Evolutionary conservation across 53 echinoderm and acorn worm genomes (phyloP), one percentile per base, ranked within the genome.

Genomic region (Henricia sp.): DNA sequence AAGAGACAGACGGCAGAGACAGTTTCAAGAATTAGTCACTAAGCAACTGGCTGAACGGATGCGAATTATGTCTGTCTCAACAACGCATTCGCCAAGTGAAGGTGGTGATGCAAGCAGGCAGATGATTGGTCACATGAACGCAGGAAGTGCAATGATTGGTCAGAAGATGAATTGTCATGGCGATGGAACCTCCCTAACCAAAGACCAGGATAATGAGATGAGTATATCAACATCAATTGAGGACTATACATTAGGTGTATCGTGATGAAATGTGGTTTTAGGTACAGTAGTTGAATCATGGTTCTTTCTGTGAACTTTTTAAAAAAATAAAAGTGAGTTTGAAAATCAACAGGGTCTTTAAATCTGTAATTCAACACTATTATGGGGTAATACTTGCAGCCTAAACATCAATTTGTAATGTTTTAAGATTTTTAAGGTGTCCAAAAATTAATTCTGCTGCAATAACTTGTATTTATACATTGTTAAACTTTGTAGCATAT

Each of bases 1-100:
- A 38, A 50, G 90, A 37, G 77, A 84, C 37, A 89, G 87, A 32
- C 78, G 88, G 67, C 57, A 82, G 30, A 71, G 75, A 12, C 75
- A 68, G 56, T 90, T 90, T n/a, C 55, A 71, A 6, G 87, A 93
- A 82, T 72, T 83, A 48, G 74, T 93, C 51, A 73, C 67, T 1
- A 50, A 68, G 21, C 88, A 91, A 74, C 66, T 93, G 21, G 80
- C 82, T 51, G 68, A 54, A 29, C 38, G 80, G 50, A 63, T 50
- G 19, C 80, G 64, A 50, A 48, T 63, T 32, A 11, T 32, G 43
- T 80, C 80, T 6, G 80, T 64, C 29, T 64, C 80, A 2, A 80
- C 64, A 8, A 50, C 64, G 16, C 80, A 37, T 33, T 35, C 44
- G 32, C 62, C 42, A 4, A 30, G 60, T 60, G 63, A 77, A 17